Base-by-base conservation (phyloP, 2,888 invertebrate genomes). In the Invenusta paracnida region DNA sequence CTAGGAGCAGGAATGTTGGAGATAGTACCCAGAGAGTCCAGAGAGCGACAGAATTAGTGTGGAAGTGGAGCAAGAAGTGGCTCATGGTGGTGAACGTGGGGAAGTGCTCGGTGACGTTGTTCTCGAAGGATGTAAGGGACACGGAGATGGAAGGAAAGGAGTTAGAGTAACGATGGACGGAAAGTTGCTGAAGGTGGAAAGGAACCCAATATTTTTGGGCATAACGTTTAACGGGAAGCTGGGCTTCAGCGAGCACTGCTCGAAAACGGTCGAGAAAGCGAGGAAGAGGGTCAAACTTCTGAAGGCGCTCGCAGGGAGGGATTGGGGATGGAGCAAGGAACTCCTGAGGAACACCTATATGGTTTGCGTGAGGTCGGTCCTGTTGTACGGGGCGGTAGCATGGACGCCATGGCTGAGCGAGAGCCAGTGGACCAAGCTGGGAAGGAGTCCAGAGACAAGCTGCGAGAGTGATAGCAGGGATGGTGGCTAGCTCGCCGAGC, bases 401-500 rank as follows among this genome's bases (percentile, higher is more conserved):
- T 79, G 79, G 79, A 27, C 79, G 2, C 79, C 79, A 25, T 79
- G 5, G 79, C 23, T 79, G 5, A 25, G 23, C 79, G 29, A 79
- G 79, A 11, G 11, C 2, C 27, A 25, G n/a, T 79, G 23, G 79
- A 25, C 2, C 23, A 79, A 25, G 79, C 5, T 79, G 23, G 79
- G 23, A 25, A 79, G 79, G 2, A 25, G 5, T 11, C 79, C n/a
- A 25, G 48, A 48, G 48, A 25, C 11, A 79, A 25, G 79, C 79
- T 11, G 79, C 79, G n/a, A 79, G 79, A n/a, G 79, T 79, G 79
- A 79, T 79, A 11, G n/a, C 23, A n/a, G 79, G 79, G 5, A 79
- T 28, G 79, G 79, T 79, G 11, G 29, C 23, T 2, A 79, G 79
- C 79, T n/a, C 79, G 23, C 79, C 79, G 5, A 79, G 79, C 23